A percentile compares a stretch with the other conserved stretches of the same genome.
phyloP scores from a whole-genome alignment of 2,113 vertebrate species.

The Gorsachius goisagi region DNA sequence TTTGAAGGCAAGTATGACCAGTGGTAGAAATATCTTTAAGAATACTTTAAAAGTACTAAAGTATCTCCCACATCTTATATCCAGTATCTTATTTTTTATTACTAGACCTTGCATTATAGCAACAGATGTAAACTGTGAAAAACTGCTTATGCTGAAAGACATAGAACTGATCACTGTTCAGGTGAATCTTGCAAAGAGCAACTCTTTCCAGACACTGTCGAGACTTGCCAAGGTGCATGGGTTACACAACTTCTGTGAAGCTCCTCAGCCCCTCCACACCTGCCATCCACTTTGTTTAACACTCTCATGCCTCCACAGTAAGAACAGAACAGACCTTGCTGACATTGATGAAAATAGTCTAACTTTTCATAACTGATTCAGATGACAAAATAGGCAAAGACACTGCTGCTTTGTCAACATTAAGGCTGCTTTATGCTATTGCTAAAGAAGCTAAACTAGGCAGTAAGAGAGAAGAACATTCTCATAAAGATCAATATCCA shows the following conservation, averaged over 20 bases:
- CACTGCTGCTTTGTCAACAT: not conserved
- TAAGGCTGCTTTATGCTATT: not conserved
- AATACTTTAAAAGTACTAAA: not conserved
- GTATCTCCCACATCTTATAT: not conserved
- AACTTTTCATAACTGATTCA: not conserved
- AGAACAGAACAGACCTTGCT: not conserved
- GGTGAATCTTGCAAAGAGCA: not conserved
- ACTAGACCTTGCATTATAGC: not conserved
- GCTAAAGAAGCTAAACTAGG: not conserved
- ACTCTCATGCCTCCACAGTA: not conserved
- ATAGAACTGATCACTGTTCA: not conserved
- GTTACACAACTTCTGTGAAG: not conserved
- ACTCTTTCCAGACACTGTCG: not conserved
- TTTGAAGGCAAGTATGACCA: not conserved
- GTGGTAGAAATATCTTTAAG: not conserved
- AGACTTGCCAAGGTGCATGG: not conserved
- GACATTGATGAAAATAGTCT: not conserved
- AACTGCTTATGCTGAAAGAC: not conserved
- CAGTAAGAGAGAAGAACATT: not conserved
- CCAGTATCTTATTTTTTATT: not conserved
- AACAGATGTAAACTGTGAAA: not conserved
- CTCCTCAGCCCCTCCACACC: rapidly evolving
- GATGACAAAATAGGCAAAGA: not conserved
- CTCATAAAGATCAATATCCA: not conserved
- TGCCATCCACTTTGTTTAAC: not conserved